Percentiles rank a stretch among this genome's conserved stretches.
Conservation (phyloP, 2,888 invertebrate genomes). For the Xanthorhoe designata region DNA sequence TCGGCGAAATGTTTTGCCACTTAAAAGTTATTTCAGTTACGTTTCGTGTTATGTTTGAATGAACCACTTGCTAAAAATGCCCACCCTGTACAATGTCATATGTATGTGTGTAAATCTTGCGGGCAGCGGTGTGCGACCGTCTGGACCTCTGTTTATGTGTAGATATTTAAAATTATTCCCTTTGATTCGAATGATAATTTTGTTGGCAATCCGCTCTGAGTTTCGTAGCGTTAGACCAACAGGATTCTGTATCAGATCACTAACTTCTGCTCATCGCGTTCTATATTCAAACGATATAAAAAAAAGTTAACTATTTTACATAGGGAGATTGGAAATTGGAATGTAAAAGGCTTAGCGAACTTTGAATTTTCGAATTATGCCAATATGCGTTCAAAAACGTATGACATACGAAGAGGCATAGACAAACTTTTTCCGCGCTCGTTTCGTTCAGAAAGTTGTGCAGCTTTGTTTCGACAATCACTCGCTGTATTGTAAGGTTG, state of each 20-base stretch:
- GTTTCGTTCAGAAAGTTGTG: constrained; percentile 66
- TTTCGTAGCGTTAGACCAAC: constrained; percentile 62
- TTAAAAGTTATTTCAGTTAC: no score
- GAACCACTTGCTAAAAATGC: constrained; percentile 5
- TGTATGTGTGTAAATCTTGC: constrained; percentile 75
- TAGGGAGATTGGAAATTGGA: constrained; percentile 18
- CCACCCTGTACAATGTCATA: constrained; percentile 31
- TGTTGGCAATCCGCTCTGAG: constrained; percentile 63
- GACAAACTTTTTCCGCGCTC: constrained; percentile 75
- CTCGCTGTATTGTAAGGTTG: constrained; percentile 82
- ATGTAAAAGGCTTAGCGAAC: constrained; percentile 28
- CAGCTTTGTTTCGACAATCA: constrained; percentile 79
- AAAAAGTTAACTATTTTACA: neutral
- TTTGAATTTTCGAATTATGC: constrained; percentile 37
- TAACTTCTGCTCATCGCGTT: neutral
- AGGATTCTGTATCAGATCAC: constrained; percentile 9
- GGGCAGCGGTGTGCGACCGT: constrained; percentile 69
- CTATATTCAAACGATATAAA: neutral
- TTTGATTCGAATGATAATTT: constrained; percentile 85
- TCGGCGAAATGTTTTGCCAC: no score
- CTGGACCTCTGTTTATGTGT: constrained; percentile 76
- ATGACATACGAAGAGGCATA: constrained; percentile 56
- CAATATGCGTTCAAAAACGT: constrained; percentile 52
- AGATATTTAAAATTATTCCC: constrained; percentile 84
- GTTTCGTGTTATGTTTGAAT: no score